Conservation (phyloP, 2,797 vertebrate genomes). For the Triplophysa bombifrons region DNA sequence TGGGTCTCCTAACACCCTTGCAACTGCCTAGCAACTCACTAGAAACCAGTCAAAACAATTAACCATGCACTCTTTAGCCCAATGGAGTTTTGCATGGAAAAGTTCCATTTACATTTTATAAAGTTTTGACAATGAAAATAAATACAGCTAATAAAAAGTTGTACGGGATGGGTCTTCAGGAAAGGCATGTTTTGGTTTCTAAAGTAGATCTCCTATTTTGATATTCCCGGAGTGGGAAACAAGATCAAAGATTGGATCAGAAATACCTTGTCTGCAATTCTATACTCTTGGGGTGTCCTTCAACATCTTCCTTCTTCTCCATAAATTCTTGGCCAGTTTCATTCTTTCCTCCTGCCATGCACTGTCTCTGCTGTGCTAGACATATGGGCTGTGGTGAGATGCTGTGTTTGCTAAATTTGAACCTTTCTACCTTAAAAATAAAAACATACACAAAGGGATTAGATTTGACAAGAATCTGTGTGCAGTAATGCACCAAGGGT, state of each 20-base stretch:
- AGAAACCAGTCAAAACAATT: no score
- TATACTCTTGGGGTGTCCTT: background rate
- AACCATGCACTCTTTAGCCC: no score
- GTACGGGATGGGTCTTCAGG: no score
- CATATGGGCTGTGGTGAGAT: slow-evolving; percentile 29
- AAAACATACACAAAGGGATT: background rate
- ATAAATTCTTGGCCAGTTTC: background rate
- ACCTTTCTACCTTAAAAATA: background rate
- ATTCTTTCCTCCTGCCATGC: slow-evolving; percentile 12
- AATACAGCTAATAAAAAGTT: no score
- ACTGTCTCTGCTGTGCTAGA: slow-evolving; percentile 37
- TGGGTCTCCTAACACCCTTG: no score
- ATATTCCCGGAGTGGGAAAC: background rate
- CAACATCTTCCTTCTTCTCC: background rate
- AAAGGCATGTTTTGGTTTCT: no score
- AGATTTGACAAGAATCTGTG: no score
- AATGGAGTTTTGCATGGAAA: background rate
- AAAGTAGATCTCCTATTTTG: background rate
- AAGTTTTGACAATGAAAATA: no score
- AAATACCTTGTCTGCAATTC: slow-evolving; percentile 30
- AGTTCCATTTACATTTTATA: background rate
- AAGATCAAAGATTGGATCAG: slow-evolving; percentile 2
- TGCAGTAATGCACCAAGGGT: background rate
- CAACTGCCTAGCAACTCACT: background rate
- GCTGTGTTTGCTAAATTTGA: slow-evolving; percentile 27